Evolutionary conservation across 2,797 vertebrate genomes (phyloP).

Genomic region (Sebastes miniatus): DNA sequence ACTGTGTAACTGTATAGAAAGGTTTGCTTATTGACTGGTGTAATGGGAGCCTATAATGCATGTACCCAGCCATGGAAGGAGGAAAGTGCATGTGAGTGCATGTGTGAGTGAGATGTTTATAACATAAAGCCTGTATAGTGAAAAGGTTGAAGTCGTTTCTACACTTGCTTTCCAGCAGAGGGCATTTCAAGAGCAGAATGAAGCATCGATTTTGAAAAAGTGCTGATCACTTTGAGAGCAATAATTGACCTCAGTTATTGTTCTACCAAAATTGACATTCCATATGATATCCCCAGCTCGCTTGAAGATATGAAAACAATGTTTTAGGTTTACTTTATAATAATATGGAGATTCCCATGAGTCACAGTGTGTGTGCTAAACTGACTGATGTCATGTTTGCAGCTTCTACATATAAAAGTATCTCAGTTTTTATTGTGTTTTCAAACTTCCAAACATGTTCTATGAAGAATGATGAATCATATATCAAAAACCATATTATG

Average conservation of each 20-base stretch:
- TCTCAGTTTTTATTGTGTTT: neutral
- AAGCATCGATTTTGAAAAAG: neutral
- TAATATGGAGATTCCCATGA: neutral
- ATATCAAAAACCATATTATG: neutral
- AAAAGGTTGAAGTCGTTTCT: neutral
- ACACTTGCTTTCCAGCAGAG: neutral
- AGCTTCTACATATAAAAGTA: neutral
- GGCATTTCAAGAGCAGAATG: neutral
- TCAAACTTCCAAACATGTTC: neutral
- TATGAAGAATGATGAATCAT: neutral
- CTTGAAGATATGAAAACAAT: neutral
- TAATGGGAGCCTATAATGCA: slow-evolving; percentile 32
- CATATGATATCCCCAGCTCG: neutral
- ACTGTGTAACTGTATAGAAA: slow-evolving; percentile 10
- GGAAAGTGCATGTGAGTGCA: neutral
- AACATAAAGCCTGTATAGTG: neutral
- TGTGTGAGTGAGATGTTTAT: neutral
- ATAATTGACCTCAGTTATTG: neutral
- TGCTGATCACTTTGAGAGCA: neutral
- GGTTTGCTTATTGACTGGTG: slow-evolving; percentile 23
- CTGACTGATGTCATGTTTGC: neutral
- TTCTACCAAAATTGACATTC: neutral
- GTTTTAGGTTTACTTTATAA: neutral
- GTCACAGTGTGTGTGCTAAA: neutral
- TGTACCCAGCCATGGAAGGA: neutral